Evolutionary conservation across 2,888 invertebrate species (phyloP), one percentile per base, ranked within the genome.

Genomic region (Hydroisotoma schaefferi): DNA sequence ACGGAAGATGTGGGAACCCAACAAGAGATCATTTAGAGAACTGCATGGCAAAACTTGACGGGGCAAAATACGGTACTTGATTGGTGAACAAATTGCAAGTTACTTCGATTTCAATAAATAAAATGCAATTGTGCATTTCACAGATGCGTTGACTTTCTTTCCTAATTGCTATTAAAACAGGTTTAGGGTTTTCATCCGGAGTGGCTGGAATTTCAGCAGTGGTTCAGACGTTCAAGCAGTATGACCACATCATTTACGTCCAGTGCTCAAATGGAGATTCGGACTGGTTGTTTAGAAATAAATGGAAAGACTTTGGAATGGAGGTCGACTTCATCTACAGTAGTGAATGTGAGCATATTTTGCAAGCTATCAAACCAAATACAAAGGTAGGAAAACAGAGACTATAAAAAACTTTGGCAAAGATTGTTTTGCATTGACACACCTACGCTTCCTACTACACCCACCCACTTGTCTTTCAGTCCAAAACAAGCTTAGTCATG

Each of bases 1-100:
- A 98, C 77, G 87, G 90, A 0, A 83, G 98, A 75, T 89, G 92
- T 75, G 94, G 94, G 27, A 99, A 99, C 79, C 98, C 99, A 23
- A 90, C 93, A 0, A 82, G 98, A 68, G 85, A 88, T 70, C 87
- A 87, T 20, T 79, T 98, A 61, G 95, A 99, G 78, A 82, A 84
- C 71, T 92, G 93, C 75, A 78, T 99, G 53, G 95, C 98, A 2
- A 83, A 90, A 0, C 77, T 98, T 59, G 99, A 99, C 75, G 85
- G 86, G 71, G 97, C 87, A 8, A 89, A 91, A 77, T 82, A 91
- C 78, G 91, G 87, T 68, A 28, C 26, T 40, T 12, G 20, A 40
- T 40, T 8, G 15, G 15, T 40, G 40, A 8, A 8, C 37, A 18
- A 53, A n/a, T n/a, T n/a, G n/a, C n/a, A n/a, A n/a, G n/a, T 20